These are phyloP conservation scores for Dyspetes luteomarginatus DNA, from an alignment of 2,888 invertebrate genomes.

Conservation along the genomic window DNA sequence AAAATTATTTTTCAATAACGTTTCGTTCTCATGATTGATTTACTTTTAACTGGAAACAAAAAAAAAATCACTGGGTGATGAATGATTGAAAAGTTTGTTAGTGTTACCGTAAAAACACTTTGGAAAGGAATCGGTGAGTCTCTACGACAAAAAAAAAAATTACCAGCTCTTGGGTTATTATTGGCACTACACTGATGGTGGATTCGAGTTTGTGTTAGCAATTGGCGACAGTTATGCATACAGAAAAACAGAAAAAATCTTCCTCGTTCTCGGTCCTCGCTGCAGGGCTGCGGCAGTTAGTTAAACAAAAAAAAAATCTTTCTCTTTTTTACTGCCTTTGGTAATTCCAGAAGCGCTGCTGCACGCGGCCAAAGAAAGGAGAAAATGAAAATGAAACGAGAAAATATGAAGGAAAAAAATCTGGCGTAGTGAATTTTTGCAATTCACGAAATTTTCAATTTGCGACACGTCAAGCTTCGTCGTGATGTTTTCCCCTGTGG, in stretches of 20 bases:
- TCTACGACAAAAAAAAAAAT: no score
- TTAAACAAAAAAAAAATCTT: no score
- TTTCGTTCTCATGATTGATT: no score
- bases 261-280: background rate
- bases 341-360: background rate
- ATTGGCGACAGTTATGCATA: background rate
- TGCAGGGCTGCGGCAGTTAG: background rate
- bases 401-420: background rate
- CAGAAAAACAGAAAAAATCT: no score
- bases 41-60: no score
- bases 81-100: no score
- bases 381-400: background rate
- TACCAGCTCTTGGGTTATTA: conserved; percentile 3
- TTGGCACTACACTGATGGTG: background rate
- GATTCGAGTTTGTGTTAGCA: background rate
- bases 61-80: no score
- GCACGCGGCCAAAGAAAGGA: background rate
- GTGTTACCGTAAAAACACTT: no score
- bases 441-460: conserved; percentile 51
- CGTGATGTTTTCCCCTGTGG: background rate
- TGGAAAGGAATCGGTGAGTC: no score
- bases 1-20: no score
- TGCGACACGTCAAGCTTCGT: conserved; percentile 40
- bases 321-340: background rate
- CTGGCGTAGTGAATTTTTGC: conserved; percentile 20